Evolutionary conservation across 1,140 invertebrate genomes (phyloP).

Genomic region (Cheumatopsyche charites): DNA sequence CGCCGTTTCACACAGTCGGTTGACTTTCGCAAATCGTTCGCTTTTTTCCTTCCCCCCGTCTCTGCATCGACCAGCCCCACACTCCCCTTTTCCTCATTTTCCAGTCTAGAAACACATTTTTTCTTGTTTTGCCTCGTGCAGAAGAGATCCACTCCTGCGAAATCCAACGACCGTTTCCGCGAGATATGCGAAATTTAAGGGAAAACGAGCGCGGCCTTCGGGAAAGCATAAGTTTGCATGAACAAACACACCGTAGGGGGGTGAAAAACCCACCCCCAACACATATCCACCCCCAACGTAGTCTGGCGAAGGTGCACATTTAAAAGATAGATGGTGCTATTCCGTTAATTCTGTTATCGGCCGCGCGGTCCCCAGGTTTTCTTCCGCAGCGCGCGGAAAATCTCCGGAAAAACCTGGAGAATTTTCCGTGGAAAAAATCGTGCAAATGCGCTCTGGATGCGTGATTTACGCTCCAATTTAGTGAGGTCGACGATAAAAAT

Average conservation of each 20-base stretch:
- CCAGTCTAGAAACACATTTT: neutral
- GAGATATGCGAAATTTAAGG: constrained; percentile 47
- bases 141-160: neutral
- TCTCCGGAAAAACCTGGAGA: neutral
- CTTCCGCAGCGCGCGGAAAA: neutral
- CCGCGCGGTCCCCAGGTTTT: constrained; percentile 49
- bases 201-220: constrained; percentile 18
- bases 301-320: constrained; percentile 61
- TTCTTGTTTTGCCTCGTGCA: constrained; percentile 27
- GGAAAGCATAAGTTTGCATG: constrained; percentile 47
- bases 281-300: neutral
- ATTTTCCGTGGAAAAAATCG: constrained; percentile 32
- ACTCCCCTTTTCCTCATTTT: neutral
- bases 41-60: neutral
- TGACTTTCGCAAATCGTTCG: neutral
- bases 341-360: constrained; percentile 64
- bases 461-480: constrained; percentile 47
- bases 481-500: constrained; percentile 10
- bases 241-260: constrained; percentile 51
- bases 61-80: too few relatives aligned
- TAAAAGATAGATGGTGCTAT: constrained; percentile 63
- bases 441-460: constrained; percentile 45
- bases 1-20: neutral
- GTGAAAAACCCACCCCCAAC: constrained; percentile 28
- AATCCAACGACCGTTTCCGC: neutral